phyloP scores from a whole-genome alignment of 2,797 vertebrate species.

The Crax fasciolata region DNA sequence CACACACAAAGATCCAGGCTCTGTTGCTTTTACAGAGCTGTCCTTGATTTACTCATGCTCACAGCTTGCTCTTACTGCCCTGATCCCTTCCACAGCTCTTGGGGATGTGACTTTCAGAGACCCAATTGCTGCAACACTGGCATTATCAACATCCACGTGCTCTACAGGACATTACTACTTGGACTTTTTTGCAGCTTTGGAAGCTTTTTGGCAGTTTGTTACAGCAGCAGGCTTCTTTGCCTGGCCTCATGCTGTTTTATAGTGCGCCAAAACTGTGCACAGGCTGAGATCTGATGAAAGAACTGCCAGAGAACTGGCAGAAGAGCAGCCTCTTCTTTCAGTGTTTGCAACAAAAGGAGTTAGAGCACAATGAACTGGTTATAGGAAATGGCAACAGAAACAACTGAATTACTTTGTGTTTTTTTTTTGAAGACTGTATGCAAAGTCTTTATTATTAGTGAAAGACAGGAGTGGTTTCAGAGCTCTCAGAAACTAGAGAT shows the following conservation, averaged over 20 bases:
- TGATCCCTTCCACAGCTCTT: not conserved
- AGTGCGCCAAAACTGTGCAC: not conserved
- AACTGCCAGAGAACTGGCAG: constrained; percentile 8
- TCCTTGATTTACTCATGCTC: not conserved
- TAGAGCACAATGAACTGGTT: not conserved
- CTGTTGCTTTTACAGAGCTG: not conserved
- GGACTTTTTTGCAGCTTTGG: not conserved
- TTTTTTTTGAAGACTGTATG: not conserved
- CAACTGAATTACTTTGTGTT: not conserved
- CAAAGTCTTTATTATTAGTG: not conserved
- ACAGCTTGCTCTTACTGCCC: not conserved
- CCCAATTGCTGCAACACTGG: not conserved
- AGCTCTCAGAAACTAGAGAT: not conserved
- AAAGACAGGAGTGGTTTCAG: not conserved
- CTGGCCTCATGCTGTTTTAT: not conserved
- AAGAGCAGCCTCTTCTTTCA: not conserved
- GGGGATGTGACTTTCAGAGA: not conserved
- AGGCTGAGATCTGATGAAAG: not conserved
- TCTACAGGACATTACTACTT: not conserved
- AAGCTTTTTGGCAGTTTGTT: not conserved
- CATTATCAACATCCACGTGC: not conserved
- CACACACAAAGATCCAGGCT: not conserved
- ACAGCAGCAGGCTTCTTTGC: not conserved
- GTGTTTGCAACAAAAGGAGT: not conserved
- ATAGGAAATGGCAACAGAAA: not conserved